Evolutionary conservation across 2,113 vertebrate species (phyloP), one percentile per base, ranked within the genome.

Genomic region (Serilophus lunatus): DNA sequence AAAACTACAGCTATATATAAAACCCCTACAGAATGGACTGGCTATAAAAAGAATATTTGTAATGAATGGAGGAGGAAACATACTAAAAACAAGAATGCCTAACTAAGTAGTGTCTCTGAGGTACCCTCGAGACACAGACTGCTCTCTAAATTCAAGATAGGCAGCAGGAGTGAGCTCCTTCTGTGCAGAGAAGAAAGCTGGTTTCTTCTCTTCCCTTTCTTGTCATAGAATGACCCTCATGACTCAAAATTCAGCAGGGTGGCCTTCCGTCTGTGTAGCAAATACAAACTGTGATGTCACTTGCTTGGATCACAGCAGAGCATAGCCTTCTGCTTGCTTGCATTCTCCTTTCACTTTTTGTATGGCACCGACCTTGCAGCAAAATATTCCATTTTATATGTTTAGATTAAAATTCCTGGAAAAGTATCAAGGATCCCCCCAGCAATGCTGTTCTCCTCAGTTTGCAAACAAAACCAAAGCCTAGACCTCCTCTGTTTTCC

Each of bases 241-340:
- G 68, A 74, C 51, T n/a, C 51, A 22, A 82, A 59, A 69, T 81
- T 38, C 15, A 26, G 16, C 4, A n/a, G 33, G 8, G 12, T 47
- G n/a, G 18, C 35, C 31, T 66, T 25, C 9, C 18, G 78, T n/a
- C 57, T 33, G 10, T 42, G 7, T 24, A 60, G 25, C 26, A 59
- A 20, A 4, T 18, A 38, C 23, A 66, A 81, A 38, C 4, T 1
- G 0, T 35, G 33, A 56, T 1, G 3, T 35, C 16, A 14, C 38
- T 91, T 3, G 2, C 33, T 74, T 78, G 50, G 42, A 89, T 89
- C 16, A 80, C 6, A 56, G 40, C 26, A 88, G 59, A 90, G 38
- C 17, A 22, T 6, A 6, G 18, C 15, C 23, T 65, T 47, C 60
- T 60, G 13, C 15, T 36, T 65, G 45, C 54, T 56, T 38, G 23